phyloP scores from a whole-genome alignment of 2,113 vertebrate species.

The Phylloscopus trochilus region DNA sequence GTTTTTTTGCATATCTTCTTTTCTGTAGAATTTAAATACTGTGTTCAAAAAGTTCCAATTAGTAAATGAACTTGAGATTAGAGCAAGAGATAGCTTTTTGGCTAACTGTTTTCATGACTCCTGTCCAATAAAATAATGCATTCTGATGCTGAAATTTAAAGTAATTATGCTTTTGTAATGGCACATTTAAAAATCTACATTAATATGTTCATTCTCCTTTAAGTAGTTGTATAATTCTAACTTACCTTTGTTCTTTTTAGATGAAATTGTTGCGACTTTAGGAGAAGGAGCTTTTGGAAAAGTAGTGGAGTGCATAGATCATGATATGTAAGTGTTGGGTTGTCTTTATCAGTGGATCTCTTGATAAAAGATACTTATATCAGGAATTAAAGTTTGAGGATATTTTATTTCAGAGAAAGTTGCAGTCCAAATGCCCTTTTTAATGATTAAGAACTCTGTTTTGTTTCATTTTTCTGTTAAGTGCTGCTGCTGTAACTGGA shows the following conservation, averaged over 20 bases:
- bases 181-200: constrained; percentile 71
- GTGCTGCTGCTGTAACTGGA: not conserved
- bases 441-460: not conserved
- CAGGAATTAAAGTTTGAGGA: not conserved
- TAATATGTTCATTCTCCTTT: constrained; percentile 62
- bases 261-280: constrained; percentile 95
- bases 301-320: constrained; percentile 96
- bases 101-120: constrained; percentile 77
- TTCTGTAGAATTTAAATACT: constrained; percentile 80
- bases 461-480: not conserved
- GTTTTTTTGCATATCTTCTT: constrained; percentile 80
- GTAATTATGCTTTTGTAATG: constrained; percentile 77
- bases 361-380: not conserved
- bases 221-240: constrained; percentile 40
- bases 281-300: constrained; percentile 99
- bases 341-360: not conserved
- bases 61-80: constrained; percentile 76
- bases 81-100: constrained; percentile 76
- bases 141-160: constrained; percentile 74
- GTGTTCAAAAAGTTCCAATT: constrained; percentile 72
- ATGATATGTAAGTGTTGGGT: constrained; percentile 73
- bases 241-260: constrained; percentile 77
- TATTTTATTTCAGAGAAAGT: not conserved
- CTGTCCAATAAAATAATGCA: constrained; percentile 77
- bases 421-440: not conserved